Evolutionary conservation across 2,888 invertebrate species (phyloP), one percentile per base, ranked within the genome.

Genomic region (Zhuqinia jingwanae): DNA sequence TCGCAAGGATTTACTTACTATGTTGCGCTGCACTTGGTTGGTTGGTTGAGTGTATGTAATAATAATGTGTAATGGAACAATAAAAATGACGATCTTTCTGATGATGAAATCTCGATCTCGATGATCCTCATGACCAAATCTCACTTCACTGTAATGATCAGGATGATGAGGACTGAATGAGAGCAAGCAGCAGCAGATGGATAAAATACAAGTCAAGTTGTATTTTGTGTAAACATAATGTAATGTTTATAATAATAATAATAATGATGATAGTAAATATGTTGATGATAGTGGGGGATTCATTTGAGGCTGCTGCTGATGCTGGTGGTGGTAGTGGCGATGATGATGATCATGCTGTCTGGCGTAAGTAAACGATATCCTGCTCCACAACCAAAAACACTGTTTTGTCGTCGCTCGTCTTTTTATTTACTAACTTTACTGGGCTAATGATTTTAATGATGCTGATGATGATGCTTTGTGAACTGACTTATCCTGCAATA

Each of bases 401-500:
- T 60, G 22, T 27, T 25, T 27, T 60, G 13, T 60, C 27, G 22
- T 10, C 25, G 22, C 13, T 10, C 25, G 2, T 70, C 8, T 70
- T 22, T 45, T 70, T 70, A 70, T 68, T 36, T 68, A 68, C 30
- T 68, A 68, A 36, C 56, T 56, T 17, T 56, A 56, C 20, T 56
- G 20, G 56, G 20, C 56, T 56, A 17, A 20, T 56, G 56, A 20
- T 56, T 56, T 42, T 15, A 20, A 68, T 30, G 13, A 6, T 47
- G 45, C 6, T 13, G 47, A 47, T 27, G 75, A 75, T 53, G 27
- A 8, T 75, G 20, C n/a, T 75, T 27, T 30, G n/a, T 13, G n/a
- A 30, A 63, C 30, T 6, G 20, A 20, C 53, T 50, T 50, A 53
- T 75, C 75, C 75, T 50, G 27, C 75, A 75, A 75, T 50, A 75